Conservation (phyloP, 2,797 vertebrate species). For the Paramormyrops hopkinsi region DNA sequence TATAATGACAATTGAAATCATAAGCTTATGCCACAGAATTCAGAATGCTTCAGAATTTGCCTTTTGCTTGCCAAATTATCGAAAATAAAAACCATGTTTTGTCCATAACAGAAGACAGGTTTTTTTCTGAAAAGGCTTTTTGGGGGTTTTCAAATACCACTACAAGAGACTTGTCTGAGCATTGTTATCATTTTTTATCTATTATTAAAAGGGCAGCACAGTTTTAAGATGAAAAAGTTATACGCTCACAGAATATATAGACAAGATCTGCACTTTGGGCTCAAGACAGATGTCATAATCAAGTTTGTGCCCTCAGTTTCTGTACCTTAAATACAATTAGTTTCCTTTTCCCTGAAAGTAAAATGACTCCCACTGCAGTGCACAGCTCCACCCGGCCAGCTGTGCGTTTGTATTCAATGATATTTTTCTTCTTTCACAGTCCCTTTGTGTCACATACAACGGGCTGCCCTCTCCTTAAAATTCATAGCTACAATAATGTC, state of each 20-base stretch:
- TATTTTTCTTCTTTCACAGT: conserved; percentile 5
- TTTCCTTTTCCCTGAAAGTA: conserved; percentile 13
- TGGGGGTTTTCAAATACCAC: neutral
- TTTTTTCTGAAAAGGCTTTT: neutral
- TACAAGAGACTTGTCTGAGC: neutral
- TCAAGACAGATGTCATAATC: conserved; percentile 13
- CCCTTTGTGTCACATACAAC: conserved; percentile 27
- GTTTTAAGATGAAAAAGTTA: neutral
- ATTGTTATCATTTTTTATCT: neutral
- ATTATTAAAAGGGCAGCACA: neutral
- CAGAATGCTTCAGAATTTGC: neutral
- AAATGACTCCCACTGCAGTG: conserved; percentile 7
- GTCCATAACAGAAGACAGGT: neutral
- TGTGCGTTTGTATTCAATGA: conserved; percentile 18
- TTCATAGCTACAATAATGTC: conserved; percentile 19
- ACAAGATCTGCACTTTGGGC: neutral
- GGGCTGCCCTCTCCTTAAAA: conserved; percentile 27
- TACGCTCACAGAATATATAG: neutral
- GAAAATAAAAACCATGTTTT: neutral
- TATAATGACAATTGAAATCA: neutral
- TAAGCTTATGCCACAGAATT: neutral
- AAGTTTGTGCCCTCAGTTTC: conserved; percentile 22
- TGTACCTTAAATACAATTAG: conserved; percentile 25
- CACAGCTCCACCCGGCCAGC: neutral
- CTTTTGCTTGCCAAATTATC: neutral